phyloP scores from a whole-genome alignment of 2,888 invertebrate genomes.

The Brachylomia viminalis region DNA sequence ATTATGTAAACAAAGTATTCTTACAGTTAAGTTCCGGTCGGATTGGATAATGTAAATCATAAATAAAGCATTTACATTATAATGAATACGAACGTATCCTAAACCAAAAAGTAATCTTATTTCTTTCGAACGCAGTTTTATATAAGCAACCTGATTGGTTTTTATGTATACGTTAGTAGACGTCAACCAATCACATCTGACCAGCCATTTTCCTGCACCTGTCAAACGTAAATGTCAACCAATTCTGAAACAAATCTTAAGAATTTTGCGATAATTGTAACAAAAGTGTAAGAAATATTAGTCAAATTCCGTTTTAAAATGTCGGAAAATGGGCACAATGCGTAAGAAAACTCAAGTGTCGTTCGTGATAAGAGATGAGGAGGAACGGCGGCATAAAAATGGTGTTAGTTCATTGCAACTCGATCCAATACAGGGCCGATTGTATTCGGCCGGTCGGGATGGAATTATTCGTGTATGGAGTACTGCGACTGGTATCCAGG shows the following conservation, averaged over 20 bases:
- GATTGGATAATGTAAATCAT: not conserved
- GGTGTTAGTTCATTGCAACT: conserved; percentile 99
- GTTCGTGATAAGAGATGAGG: conserved; percentile 99
- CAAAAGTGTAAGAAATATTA: conserved; percentile 68
- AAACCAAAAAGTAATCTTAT: not conserved
- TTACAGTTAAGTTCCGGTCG: no score
- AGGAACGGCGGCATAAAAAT: conserved; percentile 98
- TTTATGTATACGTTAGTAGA: not conserved
- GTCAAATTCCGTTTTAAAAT: conserved; percentile 82
- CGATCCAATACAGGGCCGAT: conserved; percentile 95
- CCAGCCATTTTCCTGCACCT: conserved; percentile 65
- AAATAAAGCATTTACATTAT: not conserved
- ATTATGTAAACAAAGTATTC: no score
- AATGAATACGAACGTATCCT: conserved; percentile 5
- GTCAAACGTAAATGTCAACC: conserved; percentile 67
- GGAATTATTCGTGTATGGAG: conserved; percentile 99
- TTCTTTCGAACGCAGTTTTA: conserved; percentile 38
- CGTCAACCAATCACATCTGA: conserved; percentile 52
- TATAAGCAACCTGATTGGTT: conserved; percentile 39
- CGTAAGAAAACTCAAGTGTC: conserved; percentile 95
- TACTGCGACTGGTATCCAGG: conserved; percentile 90
- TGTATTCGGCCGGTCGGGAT: conserved; percentile 99
- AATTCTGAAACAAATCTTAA: conserved; percentile 57
- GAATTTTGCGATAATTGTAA: conserved; percentile 57
- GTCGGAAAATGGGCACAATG: conserved; percentile 90